Percentiles rank a stretch among this genome's conserved stretches.
phyloP scores from a whole-genome alignment of 2,113 vertebrate genomes.

The Malurus cyaneus region DNA sequence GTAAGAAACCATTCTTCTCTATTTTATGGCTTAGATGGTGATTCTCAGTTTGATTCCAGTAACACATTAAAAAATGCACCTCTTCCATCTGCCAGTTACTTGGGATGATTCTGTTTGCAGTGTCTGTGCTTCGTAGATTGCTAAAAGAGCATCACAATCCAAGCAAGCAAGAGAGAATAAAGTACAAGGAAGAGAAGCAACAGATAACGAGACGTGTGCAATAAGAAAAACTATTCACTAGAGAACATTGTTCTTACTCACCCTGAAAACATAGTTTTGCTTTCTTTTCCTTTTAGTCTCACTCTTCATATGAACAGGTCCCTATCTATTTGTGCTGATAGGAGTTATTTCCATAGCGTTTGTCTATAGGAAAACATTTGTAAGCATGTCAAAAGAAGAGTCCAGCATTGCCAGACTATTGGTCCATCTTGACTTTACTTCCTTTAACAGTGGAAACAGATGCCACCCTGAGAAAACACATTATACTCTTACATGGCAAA shows the following conservation, averaged over 20 bases:
- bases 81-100: background rate
- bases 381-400: background rate
- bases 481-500: background rate
- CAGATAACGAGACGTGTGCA: fast-evolving
- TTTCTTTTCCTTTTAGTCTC: background rate
- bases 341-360: background rate
- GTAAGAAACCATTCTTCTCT: background rate
- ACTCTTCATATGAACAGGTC: background rate
- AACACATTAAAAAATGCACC: background rate
- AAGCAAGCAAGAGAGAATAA: background rate
- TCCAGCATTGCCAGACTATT: background rate
- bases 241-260: background rate
- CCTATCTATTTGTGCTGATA: background rate
- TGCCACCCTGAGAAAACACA: background rate
- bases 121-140: background rate
- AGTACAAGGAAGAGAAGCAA: background rate
- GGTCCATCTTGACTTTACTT: background rate
- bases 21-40: background rate
- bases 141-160: background rate
- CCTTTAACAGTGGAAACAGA: background rate
- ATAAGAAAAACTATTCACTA: background rate
- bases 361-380: background rate
- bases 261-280: background rate
- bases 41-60: background rate
- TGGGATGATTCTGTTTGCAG: background rate